Base-by-base conservation (phyloP, 2,797 vertebrate genomes). In the Acanthurus lineatus region DNA sequence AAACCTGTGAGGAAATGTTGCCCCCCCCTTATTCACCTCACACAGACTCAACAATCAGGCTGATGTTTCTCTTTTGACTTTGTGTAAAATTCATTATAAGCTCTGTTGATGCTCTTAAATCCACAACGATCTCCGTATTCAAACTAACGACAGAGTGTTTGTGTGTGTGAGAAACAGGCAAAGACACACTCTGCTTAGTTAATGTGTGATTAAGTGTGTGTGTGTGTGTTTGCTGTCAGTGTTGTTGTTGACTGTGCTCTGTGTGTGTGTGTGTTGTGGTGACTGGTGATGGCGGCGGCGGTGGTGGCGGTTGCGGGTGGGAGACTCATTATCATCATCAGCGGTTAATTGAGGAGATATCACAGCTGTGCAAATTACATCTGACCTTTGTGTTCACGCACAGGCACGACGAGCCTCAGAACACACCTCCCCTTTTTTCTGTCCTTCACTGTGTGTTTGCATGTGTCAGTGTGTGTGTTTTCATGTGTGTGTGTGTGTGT, bases 311-410 rank as follows among this genome's bases (percentile, higher is more conserved):
- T 25, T 25, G 25, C 25, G 25, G 25, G 25, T 25, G 25, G 25
- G 25, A 20, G 28, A 53, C 51, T 77, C 25, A 51, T 81, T 79
- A 71, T 76, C 77, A 78, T 82, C 73, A 81, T 65, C 75, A 69
- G 58, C 56, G 28, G 72, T 59, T 86, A 81, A 88, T 76, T 83
- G 75, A 85, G 64, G 73, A 71, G 69, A 49, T 80, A 79, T 82
- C 81, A 73, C 86, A 91, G 85, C 88, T 91, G 86, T 81, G 75
- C 71, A 85, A 73, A 88, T 92, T 79, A 83, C 62, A 76, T 45
- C 78, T 89, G 89, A 85, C 86, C 81, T 84, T 86, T 88, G 32
- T 76, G 49, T 74, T 73, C n/a, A 40, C 25, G 2, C 25, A 3
- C 59, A 61, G 42, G 51, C 14, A 70, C 73, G 61, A 0, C 0